Conservation (phyloP, 2,888 invertebrate genomes). For the Siphonodentalium dalli region DNA sequence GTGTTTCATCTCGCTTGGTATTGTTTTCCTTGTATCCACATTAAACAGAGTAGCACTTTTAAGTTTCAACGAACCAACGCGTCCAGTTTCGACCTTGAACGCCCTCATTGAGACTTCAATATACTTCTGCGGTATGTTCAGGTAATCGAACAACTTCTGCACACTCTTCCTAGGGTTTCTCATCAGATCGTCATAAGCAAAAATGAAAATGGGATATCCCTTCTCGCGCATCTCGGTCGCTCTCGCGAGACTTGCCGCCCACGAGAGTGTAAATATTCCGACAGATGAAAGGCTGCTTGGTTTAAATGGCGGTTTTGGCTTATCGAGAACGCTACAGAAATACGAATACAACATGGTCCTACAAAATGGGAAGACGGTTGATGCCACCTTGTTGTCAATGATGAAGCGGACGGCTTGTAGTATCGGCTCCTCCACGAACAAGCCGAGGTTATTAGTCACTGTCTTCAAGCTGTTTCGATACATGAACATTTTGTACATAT, state of each 20-base stretch:
- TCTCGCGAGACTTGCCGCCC: conserved; percentile 46
- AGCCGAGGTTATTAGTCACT: conserved; percentile 44
- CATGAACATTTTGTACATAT: conserved; percentile 46
- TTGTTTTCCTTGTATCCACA: conserved; percentile 36
- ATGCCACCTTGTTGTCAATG: conserved; percentile 43
- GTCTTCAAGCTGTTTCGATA: conserved; percentile 54
- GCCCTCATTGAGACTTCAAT: conserved; percentile 43
- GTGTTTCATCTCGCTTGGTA: conserved; percentile 38
- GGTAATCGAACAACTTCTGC: conserved; percentile 40
- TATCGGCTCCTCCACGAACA: conserved; percentile 41
- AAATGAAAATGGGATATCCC: conserved; percentile 42
- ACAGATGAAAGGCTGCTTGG: conserved; percentile 38
- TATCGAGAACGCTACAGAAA: conserved; percentile 41
- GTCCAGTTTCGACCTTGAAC: conserved; percentile 45
- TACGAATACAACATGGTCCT: conserved; percentile 38
- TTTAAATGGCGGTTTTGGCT: conserved; percentile 31
- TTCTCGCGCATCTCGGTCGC: conserved; percentile 42
- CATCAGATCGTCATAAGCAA: conserved; percentile 57
- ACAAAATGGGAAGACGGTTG: conserved; percentile 45
- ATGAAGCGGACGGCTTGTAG: conserved; percentile 41
- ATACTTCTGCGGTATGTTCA: conserved; percentile 47
- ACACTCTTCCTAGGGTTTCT: conserved; percentile 45
- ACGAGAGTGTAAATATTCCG: conserved; percentile 45
- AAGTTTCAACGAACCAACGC: no score
- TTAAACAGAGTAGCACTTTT: conserved; percentile 30